Conservation (phyloP, 2,888 invertebrate genomes). For the Diplazon laetatorius region DNA sequence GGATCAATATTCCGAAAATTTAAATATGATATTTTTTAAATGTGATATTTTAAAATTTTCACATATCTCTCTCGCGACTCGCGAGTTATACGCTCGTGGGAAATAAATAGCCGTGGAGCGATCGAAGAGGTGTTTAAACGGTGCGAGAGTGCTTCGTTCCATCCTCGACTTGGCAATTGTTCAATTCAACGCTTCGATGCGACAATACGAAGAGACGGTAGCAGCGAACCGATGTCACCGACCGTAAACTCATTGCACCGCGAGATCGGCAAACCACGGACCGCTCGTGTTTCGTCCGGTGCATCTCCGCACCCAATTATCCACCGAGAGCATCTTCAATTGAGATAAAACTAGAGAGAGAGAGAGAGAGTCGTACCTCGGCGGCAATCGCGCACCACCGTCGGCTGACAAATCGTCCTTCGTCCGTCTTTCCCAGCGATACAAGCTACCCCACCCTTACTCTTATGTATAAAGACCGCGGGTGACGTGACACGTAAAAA, state of each 20-base stretch:
- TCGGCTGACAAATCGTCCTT: conserved; percentile 4
- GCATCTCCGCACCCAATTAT: conserved; percentile 9
- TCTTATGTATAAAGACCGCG: too few relatives aligned
- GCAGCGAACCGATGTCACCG: conserved; percentile 29
- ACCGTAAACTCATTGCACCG: conserved; percentile 24
- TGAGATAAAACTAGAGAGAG: conserved; percentile 2
- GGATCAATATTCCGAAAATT: too few relatives aligned
- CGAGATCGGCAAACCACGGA: background rate
- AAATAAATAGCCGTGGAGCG: conserved; percentile 44
- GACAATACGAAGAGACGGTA: conserved; percentile 29
- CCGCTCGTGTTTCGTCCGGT: conserved; percentile 3
- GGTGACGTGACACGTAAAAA: too few relatives aligned
- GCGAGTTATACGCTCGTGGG: conserved; percentile 52
- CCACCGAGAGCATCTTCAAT: conserved; percentile 3
- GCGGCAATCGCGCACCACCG: background rate
- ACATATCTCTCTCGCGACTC: too few relatives aligned
- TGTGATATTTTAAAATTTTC: too few relatives aligned
- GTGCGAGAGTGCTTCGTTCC: conserved; percentile 28
- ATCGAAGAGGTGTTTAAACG: conserved; percentile 56
- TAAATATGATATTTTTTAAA: too few relatives aligned
- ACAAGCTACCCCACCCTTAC: conserved; percentile 5
- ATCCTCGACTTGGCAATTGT: conserved; percentile 74
- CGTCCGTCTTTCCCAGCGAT: background rate
- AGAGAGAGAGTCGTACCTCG: background rate
- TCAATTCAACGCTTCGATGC: conserved; percentile 73